Conservation (phyloP, 2,888 invertebrate genomes). For the Bembecia ichneumoniformis region DNA sequence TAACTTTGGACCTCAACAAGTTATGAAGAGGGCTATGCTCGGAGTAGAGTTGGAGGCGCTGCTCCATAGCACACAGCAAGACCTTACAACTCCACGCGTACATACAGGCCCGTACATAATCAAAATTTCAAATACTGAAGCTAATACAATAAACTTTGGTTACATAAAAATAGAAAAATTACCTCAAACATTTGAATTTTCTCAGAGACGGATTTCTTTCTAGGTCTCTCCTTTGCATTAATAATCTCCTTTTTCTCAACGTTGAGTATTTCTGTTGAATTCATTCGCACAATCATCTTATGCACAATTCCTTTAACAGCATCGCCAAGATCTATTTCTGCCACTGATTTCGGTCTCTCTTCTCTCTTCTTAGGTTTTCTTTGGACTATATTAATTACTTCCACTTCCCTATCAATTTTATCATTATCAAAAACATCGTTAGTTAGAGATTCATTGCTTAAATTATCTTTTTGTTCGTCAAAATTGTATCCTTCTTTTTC, state of each 20-base stretch:
- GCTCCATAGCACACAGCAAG: too few species aligned
- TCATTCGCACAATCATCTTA: constrained; percentile 37
- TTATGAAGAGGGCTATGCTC: too few species aligned
- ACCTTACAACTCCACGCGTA: too few species aligned
- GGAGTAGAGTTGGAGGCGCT: too few species aligned
- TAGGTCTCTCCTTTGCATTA: constrained; percentile 35
- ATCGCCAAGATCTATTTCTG: constrained; percentile 40
- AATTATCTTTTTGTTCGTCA: not conserved
- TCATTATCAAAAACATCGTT: not conserved
- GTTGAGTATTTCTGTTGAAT: constrained; percentile 31
- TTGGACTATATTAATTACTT: not conserved
- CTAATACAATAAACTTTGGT: too few species aligned
- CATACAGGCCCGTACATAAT: too few species aligned
- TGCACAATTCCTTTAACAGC: constrained; percentile 39
- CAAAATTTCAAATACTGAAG: too few species aligned
- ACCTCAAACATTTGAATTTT: constrained; percentile 60
- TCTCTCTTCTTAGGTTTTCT: not conserved
- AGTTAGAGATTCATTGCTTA: not conserved
- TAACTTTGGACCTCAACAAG: too few species aligned
- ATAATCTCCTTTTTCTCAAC: constrained; percentile 27
- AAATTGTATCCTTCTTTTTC: too few species aligned
- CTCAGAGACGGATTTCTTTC: constrained; percentile 40
- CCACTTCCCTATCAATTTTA: not conserved
- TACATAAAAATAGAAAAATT: constrained; percentile 9
- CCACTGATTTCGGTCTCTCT: constrained; percentile 29